Evolutionary conservation across 2,113 vertebrate species (phyloP).

Genomic region (Anhinga rufa): DNA sequence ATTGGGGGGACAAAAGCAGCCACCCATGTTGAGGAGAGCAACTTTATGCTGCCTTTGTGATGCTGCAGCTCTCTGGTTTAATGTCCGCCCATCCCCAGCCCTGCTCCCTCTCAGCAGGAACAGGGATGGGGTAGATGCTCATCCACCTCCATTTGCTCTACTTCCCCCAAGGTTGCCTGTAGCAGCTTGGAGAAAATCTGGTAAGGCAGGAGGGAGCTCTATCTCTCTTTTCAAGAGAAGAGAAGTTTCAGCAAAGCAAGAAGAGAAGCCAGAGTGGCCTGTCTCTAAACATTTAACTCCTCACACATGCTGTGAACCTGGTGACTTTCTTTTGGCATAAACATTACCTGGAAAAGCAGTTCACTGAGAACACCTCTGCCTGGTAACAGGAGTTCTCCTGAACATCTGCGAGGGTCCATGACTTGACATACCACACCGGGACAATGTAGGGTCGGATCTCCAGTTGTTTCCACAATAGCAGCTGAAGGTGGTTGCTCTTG

Average conservation of each 20-base stretch:
- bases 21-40: not conserved
- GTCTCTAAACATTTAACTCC: not conserved
- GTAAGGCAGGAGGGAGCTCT: not conserved
- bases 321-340: not conserved
- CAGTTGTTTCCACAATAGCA: not conserved
- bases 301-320: not conserved
- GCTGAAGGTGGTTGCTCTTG: not conserved
- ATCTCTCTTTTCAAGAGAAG: not conserved
- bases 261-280: not conserved
- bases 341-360: not conserved
- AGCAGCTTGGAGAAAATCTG: not conserved
- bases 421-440: too few relatives aligned
- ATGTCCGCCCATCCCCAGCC: fast-evolving
- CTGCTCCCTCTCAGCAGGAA: not conserved
- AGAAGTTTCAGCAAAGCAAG: not conserved
- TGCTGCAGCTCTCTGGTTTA: not conserved
- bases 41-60: not conserved
- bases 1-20: not conserved
- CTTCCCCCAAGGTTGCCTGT: not conserved
- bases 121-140: not conserved
- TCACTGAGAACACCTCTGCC: not conserved
- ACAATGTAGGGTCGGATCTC: too few relatives aligned
- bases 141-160: not conserved
- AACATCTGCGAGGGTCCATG: not conserved
- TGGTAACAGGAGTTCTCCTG: not conserved